phyloP scores from a whole-genome alignment of 2,888 invertebrate species.

The Cryptocephalus moraei region DNA sequence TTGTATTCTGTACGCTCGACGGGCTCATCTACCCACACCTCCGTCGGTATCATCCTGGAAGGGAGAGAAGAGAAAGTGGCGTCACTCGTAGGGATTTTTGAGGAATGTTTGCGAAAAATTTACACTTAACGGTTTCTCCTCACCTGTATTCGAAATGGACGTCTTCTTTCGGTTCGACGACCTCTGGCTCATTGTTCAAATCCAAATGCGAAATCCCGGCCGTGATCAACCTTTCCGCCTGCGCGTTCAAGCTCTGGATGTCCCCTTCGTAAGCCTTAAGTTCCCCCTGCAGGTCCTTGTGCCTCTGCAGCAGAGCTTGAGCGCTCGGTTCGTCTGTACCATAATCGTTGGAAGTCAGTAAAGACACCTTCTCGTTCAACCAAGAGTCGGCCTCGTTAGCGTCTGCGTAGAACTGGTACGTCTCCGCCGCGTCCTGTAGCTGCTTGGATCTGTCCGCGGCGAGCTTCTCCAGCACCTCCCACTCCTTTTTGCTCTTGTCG shows the following conservation, averaged over 20 bases:
- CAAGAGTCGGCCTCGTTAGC: conserved; percentile 97
- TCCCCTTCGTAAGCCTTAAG: conserved; percentile 81
- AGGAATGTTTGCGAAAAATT: too few species aligned
- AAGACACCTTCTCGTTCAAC: conserved; percentile 90
- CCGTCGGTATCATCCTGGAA: conserved; percentile 65
- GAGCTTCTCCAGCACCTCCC: conserved; percentile 80
- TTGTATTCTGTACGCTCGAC: conserved; percentile 75
- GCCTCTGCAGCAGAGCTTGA: conserved; percentile 76
- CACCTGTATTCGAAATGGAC: conserved; percentile 41
- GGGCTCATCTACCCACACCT: conserved; percentile 88
- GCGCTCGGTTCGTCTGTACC: conserved; percentile 88
- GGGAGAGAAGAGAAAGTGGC: neutral
- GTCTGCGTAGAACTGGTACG: conserved; percentile 94
- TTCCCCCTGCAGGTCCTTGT: conserved; percentile 80
- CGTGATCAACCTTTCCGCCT: conserved; percentile 65
- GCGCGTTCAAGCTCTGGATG: conserved; percentile 62
- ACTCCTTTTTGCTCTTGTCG: conserved; percentile 69
- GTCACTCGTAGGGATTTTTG: too few species aligned
- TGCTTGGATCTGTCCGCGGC: conserved; percentile 65
- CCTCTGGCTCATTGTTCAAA: conserved; percentile 55
- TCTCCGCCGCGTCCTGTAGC: conserved; percentile 80
- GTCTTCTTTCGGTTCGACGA: conserved; percentile 51
- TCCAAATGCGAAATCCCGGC: conserved; percentile 64
- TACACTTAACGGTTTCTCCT: neutral
- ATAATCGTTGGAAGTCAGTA: conserved; percentile 81